Conservation (phyloP, 2,888 invertebrate genomes). For the Phoenoteleia sp. region DNA sequence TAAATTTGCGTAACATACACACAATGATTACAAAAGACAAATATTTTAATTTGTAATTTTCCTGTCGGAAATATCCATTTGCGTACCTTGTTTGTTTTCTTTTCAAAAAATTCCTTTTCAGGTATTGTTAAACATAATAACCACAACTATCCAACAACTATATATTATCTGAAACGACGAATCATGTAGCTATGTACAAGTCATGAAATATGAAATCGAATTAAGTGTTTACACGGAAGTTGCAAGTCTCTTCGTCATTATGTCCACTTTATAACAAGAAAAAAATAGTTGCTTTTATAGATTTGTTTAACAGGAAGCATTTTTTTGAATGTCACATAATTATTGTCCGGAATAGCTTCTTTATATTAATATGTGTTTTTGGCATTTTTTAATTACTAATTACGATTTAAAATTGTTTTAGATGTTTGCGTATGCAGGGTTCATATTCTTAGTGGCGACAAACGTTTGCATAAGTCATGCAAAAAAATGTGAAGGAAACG, state of each 20-base stretch:
- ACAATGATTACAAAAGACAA: too few species aligned
- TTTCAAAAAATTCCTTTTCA: slow-evolving; percentile 2
- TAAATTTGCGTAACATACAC: too few species aligned
- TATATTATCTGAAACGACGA: slow-evolving; percentile 37
- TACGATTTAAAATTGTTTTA: slow-evolving; percentile 76
- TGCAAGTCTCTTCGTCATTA: slow-evolving; percentile 33
- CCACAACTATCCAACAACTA: neutral
- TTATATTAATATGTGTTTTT: too few species aligned
- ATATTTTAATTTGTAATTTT: too few species aligned
- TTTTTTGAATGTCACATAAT: too few species aligned
- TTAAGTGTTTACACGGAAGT: slow-evolving; percentile 50
- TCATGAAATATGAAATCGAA: slow-evolving; percentile 24
- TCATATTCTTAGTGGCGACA: slow-evolving; percentile 78
- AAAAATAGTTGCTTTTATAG: slow-evolving; percentile 1
- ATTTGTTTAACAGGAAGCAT: too few species aligned
- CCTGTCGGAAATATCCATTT: too few species aligned
- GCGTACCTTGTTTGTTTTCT: too few species aligned
- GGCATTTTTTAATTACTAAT: too few species aligned
- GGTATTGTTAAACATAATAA: slow-evolving; percentile 19
- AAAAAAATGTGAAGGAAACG: slow-evolving; percentile 88
- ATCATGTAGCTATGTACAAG: slow-evolving; percentile 37
- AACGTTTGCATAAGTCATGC: slow-evolving; percentile 75
- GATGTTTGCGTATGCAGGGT: slow-evolving; percentile 81
- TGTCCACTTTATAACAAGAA: neutral
- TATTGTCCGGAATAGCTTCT: too few species aligned